phyloP scores from a whole-genome alignment of 2,888 invertebrate species.

The Agrilus mali region DNA sequence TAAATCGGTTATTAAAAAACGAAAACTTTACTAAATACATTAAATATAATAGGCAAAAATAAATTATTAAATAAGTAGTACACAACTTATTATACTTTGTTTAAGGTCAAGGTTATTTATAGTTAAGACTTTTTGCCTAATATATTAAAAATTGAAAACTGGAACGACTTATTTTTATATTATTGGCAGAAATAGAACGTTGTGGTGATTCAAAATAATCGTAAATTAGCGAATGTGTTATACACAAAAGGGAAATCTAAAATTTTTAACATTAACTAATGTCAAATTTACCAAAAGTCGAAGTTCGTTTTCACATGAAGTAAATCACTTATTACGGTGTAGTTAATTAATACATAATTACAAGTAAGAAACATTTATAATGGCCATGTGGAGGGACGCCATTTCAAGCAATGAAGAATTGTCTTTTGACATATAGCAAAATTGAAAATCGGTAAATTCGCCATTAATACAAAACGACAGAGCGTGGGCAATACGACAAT shows the following conservation, averaged over 20 bases:
- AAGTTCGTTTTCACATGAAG: no score
- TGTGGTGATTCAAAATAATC: not conserved
- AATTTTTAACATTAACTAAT: not conserved
- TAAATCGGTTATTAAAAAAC: not conserved
- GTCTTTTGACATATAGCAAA: slow-evolving; percentile 41
- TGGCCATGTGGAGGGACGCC: slow-evolving; percentile 63
- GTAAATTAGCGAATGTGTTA: not conserved
- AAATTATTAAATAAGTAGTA: no score
- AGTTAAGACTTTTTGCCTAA: no score
- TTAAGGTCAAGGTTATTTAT: no score
- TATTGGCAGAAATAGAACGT: no score
- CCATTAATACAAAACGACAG: slow-evolving; percentile 1
- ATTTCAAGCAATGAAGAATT: slow-evolving; percentile 55
- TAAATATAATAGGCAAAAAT: no score
- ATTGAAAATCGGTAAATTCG: not conserved
- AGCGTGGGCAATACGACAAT: slow-evolving; percentile 6
- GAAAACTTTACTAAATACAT: no score
- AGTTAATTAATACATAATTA: not conserved
- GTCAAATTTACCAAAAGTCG: no score
- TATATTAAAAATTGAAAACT: no score
- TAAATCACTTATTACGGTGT: no score
- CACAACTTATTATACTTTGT: no score
- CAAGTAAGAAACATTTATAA: slow-evolving; percentile 13
- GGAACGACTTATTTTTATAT: no score
- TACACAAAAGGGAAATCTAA: not conserved